These are phyloP conservation scores for Ruditapes philippinarum DNA, from an alignment of 1,140 invertebrate genomes.

Conservation along the genomic window DNA sequence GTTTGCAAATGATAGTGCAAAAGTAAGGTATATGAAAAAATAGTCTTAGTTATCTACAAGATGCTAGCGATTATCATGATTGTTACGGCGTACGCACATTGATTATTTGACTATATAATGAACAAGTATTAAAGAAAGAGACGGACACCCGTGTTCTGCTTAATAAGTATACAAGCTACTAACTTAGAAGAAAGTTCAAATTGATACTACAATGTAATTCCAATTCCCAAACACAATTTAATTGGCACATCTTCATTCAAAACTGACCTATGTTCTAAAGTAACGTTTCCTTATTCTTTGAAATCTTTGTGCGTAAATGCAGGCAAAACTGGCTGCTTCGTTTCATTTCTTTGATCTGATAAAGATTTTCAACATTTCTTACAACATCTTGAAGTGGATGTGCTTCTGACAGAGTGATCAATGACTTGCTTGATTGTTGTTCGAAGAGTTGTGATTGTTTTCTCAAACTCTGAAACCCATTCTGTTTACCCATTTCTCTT, in stretches of 20 bases:
- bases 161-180: background rate
- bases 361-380: background rate
- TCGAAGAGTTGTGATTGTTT: background rate
- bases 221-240: background rate
- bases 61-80: background rate
- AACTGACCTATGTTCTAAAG: background rate
- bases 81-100: no score
- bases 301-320: background rate
- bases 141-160: background rate
- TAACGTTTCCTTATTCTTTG: background rate
- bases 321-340: no score
- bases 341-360: background rate
- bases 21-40: no score
- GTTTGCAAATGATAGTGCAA: background rate
- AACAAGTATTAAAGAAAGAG: background rate
- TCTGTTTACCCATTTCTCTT: background rate
- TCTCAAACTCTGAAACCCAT: background rate
- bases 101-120: background rate
- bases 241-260: background rate
- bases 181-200: background rate
- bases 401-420: background rate
- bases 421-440: background rate
- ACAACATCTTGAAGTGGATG: background rate
- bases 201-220: background rate
- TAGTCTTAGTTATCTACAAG: no score